Evolutionary conservation across 2,888 invertebrate genomes (phyloP).

Genomic region (Chrysodeixis includens): DNA sequence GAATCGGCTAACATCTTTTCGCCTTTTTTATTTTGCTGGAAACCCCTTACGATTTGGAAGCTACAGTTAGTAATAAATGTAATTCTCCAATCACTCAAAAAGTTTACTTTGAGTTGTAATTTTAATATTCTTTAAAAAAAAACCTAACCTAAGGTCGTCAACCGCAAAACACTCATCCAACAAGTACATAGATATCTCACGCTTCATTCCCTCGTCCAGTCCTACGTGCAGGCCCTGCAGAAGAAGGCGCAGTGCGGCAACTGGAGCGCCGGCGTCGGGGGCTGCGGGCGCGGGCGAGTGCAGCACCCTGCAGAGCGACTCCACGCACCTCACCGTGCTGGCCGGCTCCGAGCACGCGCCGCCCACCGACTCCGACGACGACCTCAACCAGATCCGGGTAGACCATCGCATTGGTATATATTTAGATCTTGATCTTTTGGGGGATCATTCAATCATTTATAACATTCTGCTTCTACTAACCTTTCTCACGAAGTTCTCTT

Average conservation of each 20-base stretch:
- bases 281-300: slow-evolving; percentile 90
- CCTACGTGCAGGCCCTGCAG: slow-evolving; percentile 94
- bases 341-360: slow-evolving; percentile 91
- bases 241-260: slow-evolving; percentile 91
- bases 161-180: too few relatives aligned
- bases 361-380: slow-evolving; percentile 90
- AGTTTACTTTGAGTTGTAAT: too few relatives aligned
- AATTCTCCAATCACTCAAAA: too few relatives aligned
- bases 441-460: not conserved
- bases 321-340: slow-evolving; percentile 93
- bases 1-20: too few relatives aligned
- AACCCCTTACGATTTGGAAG: too few relatives aligned
- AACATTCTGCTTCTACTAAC: too few relatives aligned
- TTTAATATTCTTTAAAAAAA: too few relatives aligned
- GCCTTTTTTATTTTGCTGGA: too few relatives aligned
- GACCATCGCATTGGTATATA: slow-evolving; percentile 62
- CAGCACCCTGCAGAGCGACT: slow-evolving; percentile 93
- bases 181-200: too few relatives aligned
- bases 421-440: not conserved
- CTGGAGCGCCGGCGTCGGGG: slow-evolving; percentile 82
- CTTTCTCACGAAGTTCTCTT: too few relatives aligned
- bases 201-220: slow-evolving; percentile 80
- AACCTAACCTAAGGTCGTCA: too few relatives aligned
- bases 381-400: slow-evolving; percentile 78
- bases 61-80: too few relatives aligned